Conservation (phyloP, 2,797 vertebrate species). For the Hypotaenidia okinawae region DNA sequence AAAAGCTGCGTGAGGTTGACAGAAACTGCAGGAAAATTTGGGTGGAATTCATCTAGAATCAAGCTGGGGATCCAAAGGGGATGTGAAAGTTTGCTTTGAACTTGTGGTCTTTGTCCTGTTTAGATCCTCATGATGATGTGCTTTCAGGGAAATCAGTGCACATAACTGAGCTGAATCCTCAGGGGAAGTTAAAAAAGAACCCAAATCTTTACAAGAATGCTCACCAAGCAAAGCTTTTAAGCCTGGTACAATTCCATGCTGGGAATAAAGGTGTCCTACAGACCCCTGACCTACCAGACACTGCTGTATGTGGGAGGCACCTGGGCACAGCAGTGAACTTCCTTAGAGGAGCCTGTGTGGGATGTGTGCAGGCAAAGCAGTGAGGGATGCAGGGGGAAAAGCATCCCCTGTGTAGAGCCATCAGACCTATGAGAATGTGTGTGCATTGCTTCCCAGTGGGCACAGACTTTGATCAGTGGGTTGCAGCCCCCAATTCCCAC, state of each 20-base stretch:
- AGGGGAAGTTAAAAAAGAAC: neutral
- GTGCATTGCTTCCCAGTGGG: fast-evolving
- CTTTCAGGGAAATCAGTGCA: neutral
- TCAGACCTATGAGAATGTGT: too few relatives aligned
- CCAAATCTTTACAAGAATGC: neutral
- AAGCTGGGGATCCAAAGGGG: neutral
- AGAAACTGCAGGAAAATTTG: neutral
- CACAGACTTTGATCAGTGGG: neutral
- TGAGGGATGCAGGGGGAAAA: neutral
- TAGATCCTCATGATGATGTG: neutral
- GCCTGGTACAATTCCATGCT: neutral
- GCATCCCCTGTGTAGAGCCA: neutral
- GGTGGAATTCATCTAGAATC: neutral
- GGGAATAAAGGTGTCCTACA: neutral
- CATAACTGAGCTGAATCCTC: neutral
- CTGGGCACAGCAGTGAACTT: neutral
- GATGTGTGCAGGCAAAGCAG: neutral
- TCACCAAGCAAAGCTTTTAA: neutral
- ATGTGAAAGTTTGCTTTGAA: neutral
- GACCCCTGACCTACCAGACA: neutral
- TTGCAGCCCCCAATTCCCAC: neutral
- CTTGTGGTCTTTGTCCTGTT: neutral
- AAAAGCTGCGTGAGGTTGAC: neutral
- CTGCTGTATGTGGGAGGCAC: neutral
- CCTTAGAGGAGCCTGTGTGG: neutral